Conservation (phyloP, 2,797 vertebrate species). For the Ceyx erithaca region DNA sequence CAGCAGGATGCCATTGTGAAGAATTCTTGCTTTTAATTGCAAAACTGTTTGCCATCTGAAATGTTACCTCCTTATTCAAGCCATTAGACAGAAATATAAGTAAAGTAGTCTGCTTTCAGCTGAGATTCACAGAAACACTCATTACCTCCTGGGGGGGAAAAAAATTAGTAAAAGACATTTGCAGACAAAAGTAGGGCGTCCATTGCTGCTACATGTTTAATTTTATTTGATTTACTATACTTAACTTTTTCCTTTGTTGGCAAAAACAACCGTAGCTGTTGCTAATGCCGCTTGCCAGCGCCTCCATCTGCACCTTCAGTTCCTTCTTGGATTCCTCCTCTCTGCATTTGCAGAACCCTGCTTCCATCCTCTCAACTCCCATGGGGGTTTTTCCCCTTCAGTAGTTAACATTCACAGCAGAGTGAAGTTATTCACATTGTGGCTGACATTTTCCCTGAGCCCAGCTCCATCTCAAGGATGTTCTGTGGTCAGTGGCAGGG, state of each 20-base stretch:
- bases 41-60: neutral
- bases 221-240: slow-evolving; percentile 57
- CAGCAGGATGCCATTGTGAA: neutral
- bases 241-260: slow-evolving; percentile 46
- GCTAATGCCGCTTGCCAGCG: slow-evolving; percentile 32
- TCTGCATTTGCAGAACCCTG: neutral
- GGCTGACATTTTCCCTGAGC: slow-evolving; percentile 1
- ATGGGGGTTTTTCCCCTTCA: neutral
- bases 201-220: slow-evolving; percentile 44
- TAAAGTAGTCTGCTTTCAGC: neutral
- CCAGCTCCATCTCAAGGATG: neutral
- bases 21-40: neutral
- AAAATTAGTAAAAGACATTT: neutral
- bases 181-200: slow-evolving; percentile 41
- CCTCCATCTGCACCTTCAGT: slow-evolving; percentile 55
- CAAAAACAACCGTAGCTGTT: slow-evolving; percentile 52
- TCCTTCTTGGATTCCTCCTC: neutral
- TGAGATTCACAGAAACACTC: neutral
- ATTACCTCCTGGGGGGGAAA: neutral
- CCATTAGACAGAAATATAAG: neutral
- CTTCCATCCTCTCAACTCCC: neutral
- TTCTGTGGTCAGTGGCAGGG: rapidly evolving
- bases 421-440: neutral
- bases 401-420: neutral
- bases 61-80: neutral